Percentiles rank a stretch among this genome's conserved stretches.
phyloP scores from a whole-genome alignment of 2,888 invertebrate species.

The Halocaridina rubra region DNA sequence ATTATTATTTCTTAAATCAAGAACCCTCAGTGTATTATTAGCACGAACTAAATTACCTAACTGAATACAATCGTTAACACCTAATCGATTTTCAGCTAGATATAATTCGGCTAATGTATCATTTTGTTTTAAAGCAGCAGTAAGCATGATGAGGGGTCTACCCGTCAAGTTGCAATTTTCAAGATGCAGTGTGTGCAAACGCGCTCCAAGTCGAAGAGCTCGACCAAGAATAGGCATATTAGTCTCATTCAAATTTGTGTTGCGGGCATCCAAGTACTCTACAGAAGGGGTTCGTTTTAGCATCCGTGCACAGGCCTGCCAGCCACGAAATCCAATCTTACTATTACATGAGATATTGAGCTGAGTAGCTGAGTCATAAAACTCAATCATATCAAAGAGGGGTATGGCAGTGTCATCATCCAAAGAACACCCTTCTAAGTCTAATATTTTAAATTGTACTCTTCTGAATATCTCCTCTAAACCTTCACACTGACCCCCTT shows the following conservation, averaged over 20 bases:
- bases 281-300: slow-evolving; percentile 81
- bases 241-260: slow-evolving; percentile 76
- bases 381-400: slow-evolving; percentile 91
- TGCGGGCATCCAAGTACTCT: slow-evolving; percentile 76
- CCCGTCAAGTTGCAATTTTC: slow-evolving; percentile 82
- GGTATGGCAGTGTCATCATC: slow-evolving; percentile 83
- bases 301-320: slow-evolving; percentile 85
- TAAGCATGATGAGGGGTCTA: slow-evolving; percentile 79
- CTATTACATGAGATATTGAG: slow-evolving; percentile 83
- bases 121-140: slow-evolving; percentile 83
- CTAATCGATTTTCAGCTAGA: slow-evolving; percentile 84
- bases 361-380: slow-evolving; percentile 84
- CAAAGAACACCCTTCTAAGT: slow-evolving; percentile 77
- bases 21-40: slow-evolving; percentile 80
- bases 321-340: slow-evolving; percentile 81
- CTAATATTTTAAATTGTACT: slow-evolving; percentile 79
- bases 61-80: slow-evolving; percentile 80
- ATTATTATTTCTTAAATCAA: slow-evolving; percentile 80
- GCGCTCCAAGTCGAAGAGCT: slow-evolving; percentile 78
- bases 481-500: slow-evolving; percentile 80
- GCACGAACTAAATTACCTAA: slow-evolving; percentile 80
- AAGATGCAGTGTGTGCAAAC: slow-evolving; percentile 80
- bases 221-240: slow-evolving; percentile 80
- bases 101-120: slow-evolving; percentile 81
- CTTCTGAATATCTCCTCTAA: slow-evolving; percentile 85